Evolutionary conservation across 2,797 vertebrate species (phyloP), one percentile per base, ranked within the genome.

Genomic region (Pteronotus mesoamericanus): DNA sequence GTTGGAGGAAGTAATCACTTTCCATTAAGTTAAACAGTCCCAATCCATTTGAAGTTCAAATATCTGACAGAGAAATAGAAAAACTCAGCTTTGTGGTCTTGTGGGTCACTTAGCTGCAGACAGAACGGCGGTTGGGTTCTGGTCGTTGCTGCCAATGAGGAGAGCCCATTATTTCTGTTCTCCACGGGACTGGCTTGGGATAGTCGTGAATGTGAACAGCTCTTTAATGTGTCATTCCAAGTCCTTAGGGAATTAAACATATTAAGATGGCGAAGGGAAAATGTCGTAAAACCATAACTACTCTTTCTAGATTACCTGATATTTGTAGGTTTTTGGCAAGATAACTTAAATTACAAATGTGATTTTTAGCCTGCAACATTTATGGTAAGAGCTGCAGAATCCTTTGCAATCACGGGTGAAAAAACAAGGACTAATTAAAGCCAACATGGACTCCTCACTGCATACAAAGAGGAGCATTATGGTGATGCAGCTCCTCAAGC

Each of bases 261-360:
- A 94, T 29, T 98, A 96, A 97, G 94, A 97, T 96, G 95, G 97
- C 93, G 98, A 97, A 96, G 96, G 96, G 86, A 98, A 53, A 88
- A 80, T 96, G 94, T 94, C 94, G 96, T 96, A 97, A 97, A 97
- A 93, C 75, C 10, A 0, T 96, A 97, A 96, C 71, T 97, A 92
- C 88, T 71, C 94, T 97, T 98, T 97, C 83, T 98, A 96, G 93
- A 97, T 95, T 94, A 97, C 92, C 95, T 97, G 91, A 74, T 91
- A 97, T 97, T 97, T 97, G 79, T 95, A 94, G 95, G 83, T 97
- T 96, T 97, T 94, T 96, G 96, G 82, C 92, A 98, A 97, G 59
- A 91, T 96, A 97, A 91, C 94, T 97, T 98, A 97, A 96, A 96
- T 98, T 97, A 97, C 59, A 85, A 71, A 48, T 97, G 5, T 96